A percentile compares a stretch with the other conserved stretches of the same genome.
phyloP scores from a whole-genome alignment of 2,797 vertebrate genomes.

The Pangasius krempfi region DNA sequence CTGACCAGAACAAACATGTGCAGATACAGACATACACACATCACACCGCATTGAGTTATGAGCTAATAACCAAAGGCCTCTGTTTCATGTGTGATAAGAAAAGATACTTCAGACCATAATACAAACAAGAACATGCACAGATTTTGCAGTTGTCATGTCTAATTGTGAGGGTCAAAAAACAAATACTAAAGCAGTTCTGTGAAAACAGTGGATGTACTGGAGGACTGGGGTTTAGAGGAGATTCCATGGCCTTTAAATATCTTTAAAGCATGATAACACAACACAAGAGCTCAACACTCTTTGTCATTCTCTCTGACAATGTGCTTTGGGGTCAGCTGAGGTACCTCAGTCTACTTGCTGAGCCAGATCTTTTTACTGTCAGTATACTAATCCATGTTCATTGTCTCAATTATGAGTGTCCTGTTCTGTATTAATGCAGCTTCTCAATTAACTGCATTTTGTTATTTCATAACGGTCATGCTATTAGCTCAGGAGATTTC shows the following conservation, averaged over 20 bases:
- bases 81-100: slow-evolving; percentile 35
- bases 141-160: not conserved
- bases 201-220: not conserved
- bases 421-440: not conserved
- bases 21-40: slow-evolving; percentile 31
- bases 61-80: slow-evolving; percentile 3
- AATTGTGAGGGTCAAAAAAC: not conserved
- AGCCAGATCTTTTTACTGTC: not conserved
- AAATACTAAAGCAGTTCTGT: slow-evolving; percentile 16
- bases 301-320: not conserved
- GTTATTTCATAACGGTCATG: not conserved
- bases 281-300: too few species aligned
- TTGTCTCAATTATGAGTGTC: not conserved
- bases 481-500: not conserved
- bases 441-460: not conserved
- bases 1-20: slow-evolving; percentile 45
- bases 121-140: not conserved
- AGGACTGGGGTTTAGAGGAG: not conserved
- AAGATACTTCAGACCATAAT: slow-evolving; percentile 4
- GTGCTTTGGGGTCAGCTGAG: slow-evolving; percentile 12
- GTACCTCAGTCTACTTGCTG: not conserved
- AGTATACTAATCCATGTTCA: not conserved
- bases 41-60: slow-evolving; percentile 11
- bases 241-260: not conserved
- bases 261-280: not conserved